phyloP scores from a whole-genome alignment of 2,888 invertebrate species.

The Saturnia japonica region DNA sequence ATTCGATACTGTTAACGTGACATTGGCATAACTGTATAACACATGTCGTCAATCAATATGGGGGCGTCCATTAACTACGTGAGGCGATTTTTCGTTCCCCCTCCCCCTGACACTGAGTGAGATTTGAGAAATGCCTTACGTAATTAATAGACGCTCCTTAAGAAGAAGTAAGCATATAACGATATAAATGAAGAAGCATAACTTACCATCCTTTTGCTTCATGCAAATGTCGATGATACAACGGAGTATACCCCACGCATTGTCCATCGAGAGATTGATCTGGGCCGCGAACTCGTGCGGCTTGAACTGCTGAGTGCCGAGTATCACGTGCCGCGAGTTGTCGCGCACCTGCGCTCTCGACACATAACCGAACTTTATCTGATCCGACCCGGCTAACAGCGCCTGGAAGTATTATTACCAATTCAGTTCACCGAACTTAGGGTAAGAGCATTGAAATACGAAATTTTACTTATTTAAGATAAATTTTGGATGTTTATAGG shows the following conservation, averaged over 20 bases:
- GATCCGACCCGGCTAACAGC: constrained; percentile 96
- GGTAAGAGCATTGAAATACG: background rate
- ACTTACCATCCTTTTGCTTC: constrained; percentile 95
- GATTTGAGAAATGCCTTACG: no score
- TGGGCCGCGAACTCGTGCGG: constrained; percentile 99
- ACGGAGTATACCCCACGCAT: constrained; percentile 98
- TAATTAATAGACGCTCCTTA: no score
- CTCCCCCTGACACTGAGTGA: no score
- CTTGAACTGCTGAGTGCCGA: constrained; percentile 98
- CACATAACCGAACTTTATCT: constrained; percentile 99
- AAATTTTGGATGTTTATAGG: no score
- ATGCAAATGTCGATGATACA: constrained; percentile 98
- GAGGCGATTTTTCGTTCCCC: no score
- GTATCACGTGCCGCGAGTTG: constrained; percentile 96
- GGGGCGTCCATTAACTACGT: no score
- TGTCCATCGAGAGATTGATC: constrained; percentile 99
- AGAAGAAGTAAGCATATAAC: no score
- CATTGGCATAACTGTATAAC: no score
- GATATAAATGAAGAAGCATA: background rate
- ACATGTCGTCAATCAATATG: no score
- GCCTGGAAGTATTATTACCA: constrained; percentile 77
- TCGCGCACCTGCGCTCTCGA: constrained; percentile 96
- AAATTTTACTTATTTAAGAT: no score
- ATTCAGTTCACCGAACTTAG: background rate
- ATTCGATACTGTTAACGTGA: no score